Conservation (phyloP, 2,113 vertebrate species). For the Rhipidura dahli region DNA sequence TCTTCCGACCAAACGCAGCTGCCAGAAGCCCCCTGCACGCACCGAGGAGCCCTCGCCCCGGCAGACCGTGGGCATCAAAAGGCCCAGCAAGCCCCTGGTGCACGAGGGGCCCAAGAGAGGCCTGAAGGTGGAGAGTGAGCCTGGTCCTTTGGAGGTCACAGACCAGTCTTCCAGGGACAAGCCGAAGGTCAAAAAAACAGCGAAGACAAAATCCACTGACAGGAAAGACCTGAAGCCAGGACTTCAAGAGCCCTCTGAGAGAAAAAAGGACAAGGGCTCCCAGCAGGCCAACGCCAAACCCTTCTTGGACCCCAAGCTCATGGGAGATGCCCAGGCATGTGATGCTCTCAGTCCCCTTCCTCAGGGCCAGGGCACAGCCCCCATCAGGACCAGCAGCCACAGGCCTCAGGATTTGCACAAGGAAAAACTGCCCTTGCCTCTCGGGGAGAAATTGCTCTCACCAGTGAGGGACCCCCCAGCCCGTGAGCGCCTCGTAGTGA, state of each 20-base stretch:
- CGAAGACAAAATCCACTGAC: slow-evolving; percentile 41
- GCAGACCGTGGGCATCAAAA: slow-evolving; percentile 70
- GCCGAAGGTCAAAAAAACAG: slow-evolving; percentile 84
- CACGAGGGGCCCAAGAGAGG: slow-evolving; percentile 4
- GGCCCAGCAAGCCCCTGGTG: slow-evolving; percentile 30
- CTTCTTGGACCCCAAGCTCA: background rate
- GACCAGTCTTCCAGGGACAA: slow-evolving; percentile 76
- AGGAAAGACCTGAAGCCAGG: slow-evolving; percentile 57
- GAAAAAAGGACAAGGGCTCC: slow-evolving; percentile 60
- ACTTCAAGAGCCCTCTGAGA: slow-evolving; percentile 34
- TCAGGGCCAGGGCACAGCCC: slow-evolving; percentile 36
- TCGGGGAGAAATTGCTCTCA: slow-evolving; percentile 34
- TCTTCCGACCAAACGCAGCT: slow-evolving; percentile 35
- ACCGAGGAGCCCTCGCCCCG: background rate
- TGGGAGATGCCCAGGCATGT: slow-evolving; percentile 45
- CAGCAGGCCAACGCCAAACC: slow-evolving; percentile 31
- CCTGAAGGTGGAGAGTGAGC: slow-evolving; percentile 68
- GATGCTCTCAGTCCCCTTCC: slow-evolving; percentile 32
- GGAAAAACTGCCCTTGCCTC: slow-evolving; percentile 48
- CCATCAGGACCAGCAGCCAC: slow-evolving; percentile 41
- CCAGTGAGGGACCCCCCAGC: slow-evolving; percentile 2
- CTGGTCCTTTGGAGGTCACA: slow-evolving; percentile 39
- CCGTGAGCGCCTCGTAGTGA: slow-evolving; percentile 77
- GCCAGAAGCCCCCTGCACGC: slow-evolving; percentile 33
- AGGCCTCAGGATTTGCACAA: slow-evolving; percentile 60